Evolutionary conservation across 2,888 invertebrate genomes (phyloP), one percentile per base, ranked within the genome.

Genomic region (Cremastobaeus sp.): DNA sequence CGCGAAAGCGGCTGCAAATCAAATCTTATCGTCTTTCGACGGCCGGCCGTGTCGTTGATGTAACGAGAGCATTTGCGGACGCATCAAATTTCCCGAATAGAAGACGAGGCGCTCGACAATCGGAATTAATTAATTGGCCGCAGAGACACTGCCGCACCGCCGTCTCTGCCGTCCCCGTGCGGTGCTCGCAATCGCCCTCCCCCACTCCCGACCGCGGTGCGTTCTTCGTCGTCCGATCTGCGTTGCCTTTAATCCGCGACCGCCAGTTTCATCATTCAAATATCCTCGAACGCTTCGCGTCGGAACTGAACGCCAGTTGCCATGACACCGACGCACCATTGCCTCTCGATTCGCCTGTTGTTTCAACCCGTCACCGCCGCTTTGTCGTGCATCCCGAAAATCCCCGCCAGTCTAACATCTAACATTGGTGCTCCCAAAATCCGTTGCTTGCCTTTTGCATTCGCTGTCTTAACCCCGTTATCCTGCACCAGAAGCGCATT

Each of bases 61-160:
- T 71, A 75, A 76, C 71, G 71, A 70, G 68, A 69, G 52, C 52
- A 62, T 64, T 69, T 71, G 64, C 64, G 68, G 55, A 64, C 68
- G 65, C 59, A 59, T 64, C 65, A 74, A 76, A 71, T 76, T 76
- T 75, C 69, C 66, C 74, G 64, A 55, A 69, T 52, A 62, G 69
- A 73, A 76, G 74, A 57, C 76, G 68, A 60, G 62, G 47, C 54
- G 54, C 65, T 68, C 77, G 75, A 74, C 77, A 78, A 80, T 79
- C 76, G 68, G 66, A 76, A 74, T 76, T 80, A 79, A 80, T 77
- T 79, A 79, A 79, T 77, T 78, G 74, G 77, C 74, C 69, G 47
- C 72, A 70, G 69, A 59, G 66, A 70, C 60, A n/a, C n/a, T n/a
- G 39, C 62, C 48, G 15, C 66, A 57, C 57, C 39, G 32, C 64